Conservation (phyloP, 2,888 invertebrate genomes). For the Acanthacorydalis orientalis region DNA sequence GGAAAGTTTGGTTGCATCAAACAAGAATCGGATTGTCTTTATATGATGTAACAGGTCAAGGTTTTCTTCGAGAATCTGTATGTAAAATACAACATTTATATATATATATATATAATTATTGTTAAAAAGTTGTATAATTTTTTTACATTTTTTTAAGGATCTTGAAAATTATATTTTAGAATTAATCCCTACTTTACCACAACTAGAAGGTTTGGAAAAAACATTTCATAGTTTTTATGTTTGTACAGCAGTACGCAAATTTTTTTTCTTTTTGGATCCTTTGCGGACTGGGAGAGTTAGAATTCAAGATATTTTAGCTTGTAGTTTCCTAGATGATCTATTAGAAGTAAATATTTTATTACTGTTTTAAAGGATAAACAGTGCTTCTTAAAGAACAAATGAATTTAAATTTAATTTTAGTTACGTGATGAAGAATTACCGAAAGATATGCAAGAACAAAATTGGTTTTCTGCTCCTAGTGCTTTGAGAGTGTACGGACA, state of each 20-base stretch:
- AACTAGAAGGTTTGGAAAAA: conserved; percentile 76
- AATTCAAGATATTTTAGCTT: conserved; percentile 81
- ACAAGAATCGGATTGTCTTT: conserved; percentile 84
- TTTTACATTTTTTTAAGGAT: conserved; percentile 40
- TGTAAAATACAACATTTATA: conserved; percentile 12
- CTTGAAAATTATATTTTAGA: conserved; percentile 90
- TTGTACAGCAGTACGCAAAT: conserved; percentile 89
- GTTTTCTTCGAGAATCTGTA: conserved; percentile 71
- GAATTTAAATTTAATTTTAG: conserved; percentile 21
- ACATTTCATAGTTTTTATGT: conserved; percentile 93
- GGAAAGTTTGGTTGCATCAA: conserved; percentile 89
- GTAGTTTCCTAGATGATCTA: conserved; percentile 82
- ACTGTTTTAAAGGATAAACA: background rate
- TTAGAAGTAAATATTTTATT: conserved; percentile 42
- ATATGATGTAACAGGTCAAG: conserved; percentile 86
- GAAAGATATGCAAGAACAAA: conserved; percentile 70
- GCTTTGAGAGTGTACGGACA: conserved; percentile 85
- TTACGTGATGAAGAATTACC: conserved; percentile 68
- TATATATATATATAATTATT: background rate
- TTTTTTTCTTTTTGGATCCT: conserved; percentile 90
- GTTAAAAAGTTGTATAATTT: conserved; percentile 1
- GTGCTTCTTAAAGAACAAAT: background rate
- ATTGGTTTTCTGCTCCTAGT: conserved; percentile 83
- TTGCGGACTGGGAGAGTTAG: conserved; percentile 72
- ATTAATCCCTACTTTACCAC: conserved; percentile 79